phyloP scores from a whole-genome alignment of 2,113 vertebrate species.

The Ramphastos sulfuratus region DNA sequence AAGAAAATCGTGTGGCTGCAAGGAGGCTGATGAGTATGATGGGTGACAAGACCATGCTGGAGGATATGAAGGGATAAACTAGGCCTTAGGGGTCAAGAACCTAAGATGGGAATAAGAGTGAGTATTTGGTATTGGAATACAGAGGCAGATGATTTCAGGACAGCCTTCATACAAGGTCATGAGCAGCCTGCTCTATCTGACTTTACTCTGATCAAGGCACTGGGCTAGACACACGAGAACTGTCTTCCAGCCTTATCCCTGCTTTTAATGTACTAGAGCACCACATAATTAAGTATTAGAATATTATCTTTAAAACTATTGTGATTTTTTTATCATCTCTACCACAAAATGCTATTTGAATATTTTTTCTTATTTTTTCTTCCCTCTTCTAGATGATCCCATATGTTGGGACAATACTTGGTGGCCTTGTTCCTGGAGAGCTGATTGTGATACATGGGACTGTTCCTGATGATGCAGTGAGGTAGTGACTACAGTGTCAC shows the following conservation, averaged over 20 bases:
- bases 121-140: not conserved
- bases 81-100: not conserved
- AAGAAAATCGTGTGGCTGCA: not conserved
- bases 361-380: not conserved
- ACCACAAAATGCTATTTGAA: not conserved
- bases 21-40: not conserved
- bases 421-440: constrained; percentile 82
- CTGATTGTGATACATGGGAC: constrained; percentile 85
- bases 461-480: constrained; percentile 80
- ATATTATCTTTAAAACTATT: not conserved
- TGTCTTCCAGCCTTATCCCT: not conserved
- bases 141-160: not conserved
- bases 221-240: not conserved
- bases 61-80: not conserved
- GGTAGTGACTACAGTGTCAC: constrained; percentile 70
- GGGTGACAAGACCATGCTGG: not conserved
- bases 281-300: not conserved
- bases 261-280: not conserved
- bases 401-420: constrained; percentile 84
- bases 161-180: not conserved
- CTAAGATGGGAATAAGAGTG: not conserved
- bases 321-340: not conserved
- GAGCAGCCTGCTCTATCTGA: not conserved
- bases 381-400: constrained; percentile 77
- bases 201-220: not conserved